Evolutionary conservation across 2,797 vertebrate genomes (phyloP).

Genomic region (Fratercula arctica): DNA sequence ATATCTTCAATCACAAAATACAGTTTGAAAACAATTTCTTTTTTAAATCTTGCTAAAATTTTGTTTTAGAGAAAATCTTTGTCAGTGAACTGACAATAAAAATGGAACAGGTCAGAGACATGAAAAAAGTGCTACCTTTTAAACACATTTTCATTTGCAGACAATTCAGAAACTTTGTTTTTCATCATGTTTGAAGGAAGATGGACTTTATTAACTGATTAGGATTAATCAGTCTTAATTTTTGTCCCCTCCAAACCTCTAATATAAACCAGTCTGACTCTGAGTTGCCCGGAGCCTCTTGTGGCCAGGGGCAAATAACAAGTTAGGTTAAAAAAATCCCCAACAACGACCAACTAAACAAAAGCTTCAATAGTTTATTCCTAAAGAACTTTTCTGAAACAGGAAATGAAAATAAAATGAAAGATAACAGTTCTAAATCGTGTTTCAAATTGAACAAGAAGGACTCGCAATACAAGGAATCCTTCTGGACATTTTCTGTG

Average conservation of each 20-base stretch:
- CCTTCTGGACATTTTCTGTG: fast-evolving
- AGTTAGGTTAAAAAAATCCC: neutral
- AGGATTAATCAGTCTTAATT: neutral
- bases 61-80: neutral
- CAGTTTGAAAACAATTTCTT: neutral
- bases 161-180: neutral
- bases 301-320: neutral
- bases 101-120: neutral
- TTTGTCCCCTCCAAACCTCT: neutral
- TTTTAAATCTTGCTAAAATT: neutral
- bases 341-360: neutral
- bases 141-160: neutral
- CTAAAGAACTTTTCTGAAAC: neutral
- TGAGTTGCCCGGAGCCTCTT: neutral
- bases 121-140: neutral
- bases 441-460: neutral
- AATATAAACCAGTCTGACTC: neutral
- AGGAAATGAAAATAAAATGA: neutral
- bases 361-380: neutral
- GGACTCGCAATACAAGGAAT: neutral
- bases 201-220: neutral
- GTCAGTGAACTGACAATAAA: neutral
- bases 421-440: neutral
- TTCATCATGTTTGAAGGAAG: neutral
- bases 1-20: neutral